Evolutionary conservation across 2,797 vertebrate species (phyloP).

Genomic region (Urosaurus nigricauda): DNA sequence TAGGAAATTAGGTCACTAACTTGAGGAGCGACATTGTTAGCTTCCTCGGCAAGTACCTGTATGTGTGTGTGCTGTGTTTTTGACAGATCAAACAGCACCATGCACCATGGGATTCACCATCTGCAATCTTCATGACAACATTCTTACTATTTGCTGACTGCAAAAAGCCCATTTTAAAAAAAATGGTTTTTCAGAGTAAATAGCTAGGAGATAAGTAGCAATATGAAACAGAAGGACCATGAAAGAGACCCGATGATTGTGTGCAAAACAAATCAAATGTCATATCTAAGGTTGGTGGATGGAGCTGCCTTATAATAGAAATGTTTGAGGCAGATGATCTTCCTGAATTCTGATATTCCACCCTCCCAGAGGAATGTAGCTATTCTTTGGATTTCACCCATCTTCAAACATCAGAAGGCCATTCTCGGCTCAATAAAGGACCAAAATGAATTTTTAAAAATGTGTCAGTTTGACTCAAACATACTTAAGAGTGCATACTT

Average conservation of each 20-base stretch:
- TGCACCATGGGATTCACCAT: background rate
- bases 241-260: slow-evolving; percentile 7
- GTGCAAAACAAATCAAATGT: slow-evolving; percentile 43
- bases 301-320: background rate
- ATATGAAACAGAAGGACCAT: slow-evolving; percentile 29
- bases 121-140: background rate
- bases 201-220: slow-evolving; percentile 26
- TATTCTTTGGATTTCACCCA: background rate
- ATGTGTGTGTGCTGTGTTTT: background rate
- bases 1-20: slow-evolving; percentile 51
- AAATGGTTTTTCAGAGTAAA: slow-evolving; percentile 22
- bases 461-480: background rate
- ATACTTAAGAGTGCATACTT: background rate
- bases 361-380: background rate
- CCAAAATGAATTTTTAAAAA: background rate
- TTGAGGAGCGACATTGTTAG: slow-evolving; percentile 51
- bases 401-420: background rate
- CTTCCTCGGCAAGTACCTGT: slow-evolving; percentile 29
- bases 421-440: background rate
- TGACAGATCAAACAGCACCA: slow-evolving; percentile 38
- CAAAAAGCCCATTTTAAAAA: slow-evolving; percentile 1
- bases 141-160: slow-evolving; percentile 7
- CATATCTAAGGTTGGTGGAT: slow-evolving; percentile 24
- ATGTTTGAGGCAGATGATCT: background rate
- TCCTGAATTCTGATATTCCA: background rate